Evolutionary conservation across 1,140 invertebrate genomes (phyloP), one percentile per base, ranked within the genome.

Genomic region (Drosophila nikananu): DNA sequence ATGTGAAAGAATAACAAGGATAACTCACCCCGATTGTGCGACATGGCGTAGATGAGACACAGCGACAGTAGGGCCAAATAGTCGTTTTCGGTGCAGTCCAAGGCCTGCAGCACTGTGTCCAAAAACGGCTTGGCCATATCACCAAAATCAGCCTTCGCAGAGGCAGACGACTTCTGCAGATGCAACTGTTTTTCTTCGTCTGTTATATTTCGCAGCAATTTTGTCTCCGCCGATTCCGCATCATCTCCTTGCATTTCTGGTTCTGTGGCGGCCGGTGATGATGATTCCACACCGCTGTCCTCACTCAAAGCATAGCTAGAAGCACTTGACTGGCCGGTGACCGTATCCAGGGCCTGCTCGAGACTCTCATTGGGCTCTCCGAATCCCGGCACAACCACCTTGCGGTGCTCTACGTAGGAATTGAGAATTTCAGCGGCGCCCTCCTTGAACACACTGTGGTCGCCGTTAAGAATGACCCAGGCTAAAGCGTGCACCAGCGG

Each of bases 41-140:
- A 97, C 91, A 99, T 95, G 19, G 98, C 97, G 93, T 99, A 99
- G 2, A 99, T 95, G 51, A 99, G 94, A 93, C 98, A 98, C 10
- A 99, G 94, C 2, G 97, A 96, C 94, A 99, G 98, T 52, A 99
- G 94, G 0, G 98, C 96, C 39, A 97, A 95, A 93, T 99, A 99
- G 94, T 99, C 99, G 94, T 99, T 99, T 91, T 98, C 97, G 7
- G 94, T 95, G 92, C 97, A 98, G 87, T 97, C 95, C 62, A 98
- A 94, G 1, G 97, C 96, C 79, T 96, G 96, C 55, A 98, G 94
- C 63, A 99, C 96, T 1, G 97, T 97, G 92, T 98, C 97, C 46
- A 99, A 93, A 94, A 99, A 99, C 10, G 98, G 97, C 55, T 93
- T 93, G 61, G 94, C 68, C 49, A 80, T 58, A 35, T 80, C n/a